phyloP scores from a whole-genome alignment of 1,140 invertebrate genomes.

The Drosophila ambigua region DNA sequence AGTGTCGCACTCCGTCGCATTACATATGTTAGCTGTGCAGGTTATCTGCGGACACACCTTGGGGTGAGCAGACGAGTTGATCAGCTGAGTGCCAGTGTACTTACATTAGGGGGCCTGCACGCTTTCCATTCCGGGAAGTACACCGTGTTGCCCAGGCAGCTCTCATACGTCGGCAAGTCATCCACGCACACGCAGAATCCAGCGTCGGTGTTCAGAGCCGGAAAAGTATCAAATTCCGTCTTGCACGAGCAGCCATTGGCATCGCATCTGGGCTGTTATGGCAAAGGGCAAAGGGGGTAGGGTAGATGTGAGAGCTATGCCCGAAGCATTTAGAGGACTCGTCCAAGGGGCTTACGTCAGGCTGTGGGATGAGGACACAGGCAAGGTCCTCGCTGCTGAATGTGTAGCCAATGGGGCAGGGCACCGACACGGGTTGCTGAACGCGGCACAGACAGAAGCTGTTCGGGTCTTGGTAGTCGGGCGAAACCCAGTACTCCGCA shows the following conservation, averaged over 20 bases:
- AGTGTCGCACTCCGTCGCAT: conserved; percentile 12
- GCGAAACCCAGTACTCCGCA: conserved; percentile 27
- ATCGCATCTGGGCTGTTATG: conserved; percentile 53
- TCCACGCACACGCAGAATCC: conserved; percentile 59
- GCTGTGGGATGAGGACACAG: conserved; percentile 20
- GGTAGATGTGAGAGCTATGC: too few relatives aligned
- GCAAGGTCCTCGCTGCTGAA: conserved; percentile 7
- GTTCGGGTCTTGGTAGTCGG: conserved; percentile 45
- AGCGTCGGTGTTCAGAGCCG: conserved; percentile 31
- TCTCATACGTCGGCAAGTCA: conserved; percentile 34
- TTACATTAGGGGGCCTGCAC: conserved; percentile 20
- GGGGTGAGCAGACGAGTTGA: background rate
- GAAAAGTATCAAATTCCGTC: conserved; percentile 32
- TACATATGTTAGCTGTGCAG: conserved; percentile 24
- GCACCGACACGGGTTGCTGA: conserved; percentile 35
- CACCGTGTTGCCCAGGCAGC: conserved; percentile 9
- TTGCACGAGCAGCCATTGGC: conserved; percentile 40
- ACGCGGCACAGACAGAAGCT: conserved; percentile 64
- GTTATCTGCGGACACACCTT: too few relatives aligned
- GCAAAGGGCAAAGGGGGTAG: too few relatives aligned
- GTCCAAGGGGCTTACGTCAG: conserved; percentile 45
- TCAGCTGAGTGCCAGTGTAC: background rate
- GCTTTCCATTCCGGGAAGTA: background rate
- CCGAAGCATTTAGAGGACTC: background rate
- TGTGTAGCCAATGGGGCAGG: conserved; percentile 63